Evolutionary conservation across 1,140 invertebrate genomes (phyloP), one percentile per base, ranked within the genome.

Genomic region (Zaprionus gabonicus): DNA sequence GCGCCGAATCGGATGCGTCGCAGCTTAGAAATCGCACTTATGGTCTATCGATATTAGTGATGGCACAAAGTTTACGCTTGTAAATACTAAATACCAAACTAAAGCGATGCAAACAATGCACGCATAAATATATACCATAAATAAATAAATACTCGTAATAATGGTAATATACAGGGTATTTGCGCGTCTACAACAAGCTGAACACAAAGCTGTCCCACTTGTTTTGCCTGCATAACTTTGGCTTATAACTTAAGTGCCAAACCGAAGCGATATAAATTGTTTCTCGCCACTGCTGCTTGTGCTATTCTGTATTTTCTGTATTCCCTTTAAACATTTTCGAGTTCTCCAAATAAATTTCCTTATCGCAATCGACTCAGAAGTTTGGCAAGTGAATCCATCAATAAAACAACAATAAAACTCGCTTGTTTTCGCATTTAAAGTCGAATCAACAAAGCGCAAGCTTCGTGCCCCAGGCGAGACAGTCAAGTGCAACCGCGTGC

Each of bases 401-500:
- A 67, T 57, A 66, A 74, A 81, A 55, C 17, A 46, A 46, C 58
- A 64, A 53, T 38, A 62, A 41, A 57, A 57, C 62, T 44, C 56
- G 27, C 46, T 62, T 38, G 58, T 55, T 73, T 70, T 56, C 28
- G 27, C 58, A 66, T 36, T 73, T 73, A 55, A 73, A 73, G 71
- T 55, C 17, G 51, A 60, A 34, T 59, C 38, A 62, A 57, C 59
- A 70, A 31, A 72, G 60, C 70, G 70, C 31, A 31, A 69, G 74
- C 75, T 67, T 55, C n/a, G 12, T 51, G 20, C 20, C 65, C 65
- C 63, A 28, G 60, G 71, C 60, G 63, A 46, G 41, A 65, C 59
- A 64, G 60, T 12, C 51, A 68, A 83, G 76, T 83, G 73, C 68
- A 80, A 70, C 62, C 62, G 81, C 62, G 66, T 80, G 81, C 51